phyloP scores from a whole-genome alignment of 2,797 vertebrate species.

The Coendou prehensilis region DNA sequence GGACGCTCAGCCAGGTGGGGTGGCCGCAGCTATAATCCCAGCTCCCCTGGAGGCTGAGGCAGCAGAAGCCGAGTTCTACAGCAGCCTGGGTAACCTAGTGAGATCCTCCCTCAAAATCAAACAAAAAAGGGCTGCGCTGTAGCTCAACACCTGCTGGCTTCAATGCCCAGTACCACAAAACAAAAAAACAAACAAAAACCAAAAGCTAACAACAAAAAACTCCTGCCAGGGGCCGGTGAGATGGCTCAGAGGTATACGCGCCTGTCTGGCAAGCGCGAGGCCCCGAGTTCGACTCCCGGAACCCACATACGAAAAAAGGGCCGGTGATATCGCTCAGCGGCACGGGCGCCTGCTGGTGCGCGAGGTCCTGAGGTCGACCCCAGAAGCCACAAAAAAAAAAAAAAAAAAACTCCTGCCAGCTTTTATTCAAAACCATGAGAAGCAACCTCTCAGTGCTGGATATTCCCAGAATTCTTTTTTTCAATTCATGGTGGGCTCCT shows the following conservation, averaged over 20 bases:
- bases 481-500: neutral
- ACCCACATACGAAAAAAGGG: too few species aligned
- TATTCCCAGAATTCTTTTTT: neutral
- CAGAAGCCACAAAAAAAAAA: neutral
- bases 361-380: too few species aligned
- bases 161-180: neutral
- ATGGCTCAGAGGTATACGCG: too few species aligned
- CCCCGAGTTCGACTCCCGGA: too few species aligned
- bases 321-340: too few species aligned
- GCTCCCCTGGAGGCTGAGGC: neutral
- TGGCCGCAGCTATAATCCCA: neutral
- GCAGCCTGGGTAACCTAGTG: neutral
- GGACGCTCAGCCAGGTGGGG: neutral
- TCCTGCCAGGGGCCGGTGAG: neutral
- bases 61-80: neutral
- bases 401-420: neutral
- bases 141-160: neutral
- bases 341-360: too few species aligned
- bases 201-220: neutral
- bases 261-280: too few species aligned
- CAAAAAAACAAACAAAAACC: neutral
- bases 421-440: neutral
- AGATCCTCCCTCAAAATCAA: neutral
- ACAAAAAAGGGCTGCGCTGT: neutral
- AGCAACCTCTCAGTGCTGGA: neutral